Evolutionary conservation across 2,113 vertebrate species (phyloP), one percentile per base, ranked within the genome.

Genomic region (Xenopus laevis): DNA sequence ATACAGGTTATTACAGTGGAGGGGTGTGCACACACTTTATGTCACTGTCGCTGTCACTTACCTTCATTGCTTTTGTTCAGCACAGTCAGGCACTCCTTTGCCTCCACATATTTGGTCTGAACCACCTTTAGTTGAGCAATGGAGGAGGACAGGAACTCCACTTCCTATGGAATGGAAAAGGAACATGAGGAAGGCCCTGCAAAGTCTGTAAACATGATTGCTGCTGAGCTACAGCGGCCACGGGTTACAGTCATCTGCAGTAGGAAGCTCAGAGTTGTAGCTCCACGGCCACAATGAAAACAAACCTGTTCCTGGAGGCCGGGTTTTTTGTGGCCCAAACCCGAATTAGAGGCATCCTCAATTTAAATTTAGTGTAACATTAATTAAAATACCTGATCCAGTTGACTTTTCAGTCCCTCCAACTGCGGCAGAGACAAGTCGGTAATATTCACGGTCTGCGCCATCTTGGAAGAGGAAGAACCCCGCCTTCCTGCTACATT

Each of bases 61-160:
- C 96, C 95, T 87, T 93, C 91, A 17, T 97, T 97, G 80, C 84
- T 89, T 83, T 92, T 89, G 83, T 85, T 92, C 52, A 98, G 84
- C 21, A 95, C 91, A 27, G 82, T 92, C 78, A 98, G 86, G 79
- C 94, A 94, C 55, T 98, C 95, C 85, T 95, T 96, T 60, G 96
- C 95, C 77, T 97, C 96, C 79, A 96, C 95, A 16, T 92, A 96
- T 83, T 96, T 98, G 16, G 91, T 95, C 85, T 97, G 95, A 5
- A 92, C 95, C 62, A 96, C 91, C 85, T 96, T 97, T 76, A 98
- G 86, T 84, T 98, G 96, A 7, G 91, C 89, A 27, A 98, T 95
- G 21, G 96, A 96, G 57, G 94, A 93, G 1, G 95, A 94, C 83
- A 97, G 79, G 81, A 98, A 98, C 79, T 98, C 95, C n/a, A 94